Percentiles rank a stretch among this genome's conserved stretches.
These are phyloP conservation scores for Zosterops hypoxanthus DNA, from an alignment of 2,113 vertebrate genomes.

Conservation along the genomic window DNA sequence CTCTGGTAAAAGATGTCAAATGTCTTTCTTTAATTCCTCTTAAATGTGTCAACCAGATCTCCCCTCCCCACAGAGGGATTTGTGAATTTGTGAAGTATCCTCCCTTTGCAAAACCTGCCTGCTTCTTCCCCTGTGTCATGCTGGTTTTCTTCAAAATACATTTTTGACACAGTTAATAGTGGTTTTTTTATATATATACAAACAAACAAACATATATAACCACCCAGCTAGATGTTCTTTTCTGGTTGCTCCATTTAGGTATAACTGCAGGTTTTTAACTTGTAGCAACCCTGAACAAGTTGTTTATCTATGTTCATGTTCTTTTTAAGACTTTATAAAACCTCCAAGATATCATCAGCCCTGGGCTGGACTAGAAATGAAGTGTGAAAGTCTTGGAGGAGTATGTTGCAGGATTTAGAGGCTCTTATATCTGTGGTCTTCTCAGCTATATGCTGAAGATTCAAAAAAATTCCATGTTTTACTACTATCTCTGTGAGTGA, in stretches of 20 bases:
- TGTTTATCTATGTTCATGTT: not conserved
- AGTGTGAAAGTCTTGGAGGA: not conserved
- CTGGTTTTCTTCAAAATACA: not conserved
- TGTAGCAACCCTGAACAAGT: not conserved
- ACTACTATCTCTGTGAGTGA: not conserved
- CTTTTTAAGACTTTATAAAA: not conserved
- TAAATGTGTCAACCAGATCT: fast-evolving
- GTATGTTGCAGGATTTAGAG: not conserved
- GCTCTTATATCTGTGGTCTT: not conserved
- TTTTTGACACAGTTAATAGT: not conserved
- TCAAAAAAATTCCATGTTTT: not conserved
- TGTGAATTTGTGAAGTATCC: fast-evolving
- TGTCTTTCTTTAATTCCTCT: not conserved
- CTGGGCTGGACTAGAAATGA: not conserved
- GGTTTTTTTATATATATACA: not conserved
- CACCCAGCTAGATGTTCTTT: not conserved
- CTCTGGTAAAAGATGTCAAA: not conserved
- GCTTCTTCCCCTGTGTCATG: not conserved
- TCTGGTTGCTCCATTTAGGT: not conserved
- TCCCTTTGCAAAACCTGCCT: not conserved
- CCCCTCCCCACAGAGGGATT: not conserved
- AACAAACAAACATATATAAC: not conserved
- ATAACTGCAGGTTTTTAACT: not conserved
- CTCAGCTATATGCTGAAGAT: not conserved
- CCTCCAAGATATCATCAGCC: not conserved